phyloP scores from a whole-genome alignment of 2,113 vertebrate species.

The Polyodon spathula region DNA sequence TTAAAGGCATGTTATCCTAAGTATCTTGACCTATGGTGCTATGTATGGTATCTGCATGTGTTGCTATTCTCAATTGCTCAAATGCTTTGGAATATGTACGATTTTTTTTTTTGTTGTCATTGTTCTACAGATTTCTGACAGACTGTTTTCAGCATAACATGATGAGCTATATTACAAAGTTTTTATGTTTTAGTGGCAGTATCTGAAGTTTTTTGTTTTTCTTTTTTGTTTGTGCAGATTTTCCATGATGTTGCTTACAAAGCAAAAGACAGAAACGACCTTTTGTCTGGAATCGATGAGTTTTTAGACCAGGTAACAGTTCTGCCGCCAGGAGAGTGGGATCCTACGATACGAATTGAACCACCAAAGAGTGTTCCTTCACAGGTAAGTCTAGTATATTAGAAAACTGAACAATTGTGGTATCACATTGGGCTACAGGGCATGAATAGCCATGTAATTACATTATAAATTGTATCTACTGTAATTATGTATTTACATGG shows the following conservation, averaged over 20 bases:
- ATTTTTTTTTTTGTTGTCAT: too few relatives aligned
- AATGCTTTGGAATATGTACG: too few relatives aligned
- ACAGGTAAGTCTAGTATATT: conserved; percentile 60
- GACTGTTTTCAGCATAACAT: too few relatives aligned
- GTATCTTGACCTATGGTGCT: conserved; percentile 78
- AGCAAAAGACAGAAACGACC: conserved; percentile 87
- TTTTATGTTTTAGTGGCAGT: too few relatives aligned
- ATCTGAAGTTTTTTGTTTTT: not conserved
- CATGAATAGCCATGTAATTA: too few relatives aligned
- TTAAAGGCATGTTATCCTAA: too few relatives aligned
- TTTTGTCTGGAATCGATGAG: conserved; percentile 89
- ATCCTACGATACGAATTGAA: conserved; percentile 91
- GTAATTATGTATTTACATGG: too few relatives aligned
- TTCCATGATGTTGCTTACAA: conserved; percentile 95
- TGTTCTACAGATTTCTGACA: too few relatives aligned
- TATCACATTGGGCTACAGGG: too few relatives aligned
- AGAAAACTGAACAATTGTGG: not conserved
- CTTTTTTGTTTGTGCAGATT: conserved; percentile 51
- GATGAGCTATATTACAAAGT: too few relatives aligned
- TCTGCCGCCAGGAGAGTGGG: conserved; percentile 90
- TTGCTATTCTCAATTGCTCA: too few relatives aligned
- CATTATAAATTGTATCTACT: too few relatives aligned
- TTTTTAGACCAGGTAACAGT: conserved; percentile 95
- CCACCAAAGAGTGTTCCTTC: conserved; percentile 92
- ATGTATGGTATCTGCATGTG: not conserved